Evolutionary conservation across 2,113 vertebrate genomes (phyloP).

Genomic region (Protobothrops flavoviridis): DNA sequence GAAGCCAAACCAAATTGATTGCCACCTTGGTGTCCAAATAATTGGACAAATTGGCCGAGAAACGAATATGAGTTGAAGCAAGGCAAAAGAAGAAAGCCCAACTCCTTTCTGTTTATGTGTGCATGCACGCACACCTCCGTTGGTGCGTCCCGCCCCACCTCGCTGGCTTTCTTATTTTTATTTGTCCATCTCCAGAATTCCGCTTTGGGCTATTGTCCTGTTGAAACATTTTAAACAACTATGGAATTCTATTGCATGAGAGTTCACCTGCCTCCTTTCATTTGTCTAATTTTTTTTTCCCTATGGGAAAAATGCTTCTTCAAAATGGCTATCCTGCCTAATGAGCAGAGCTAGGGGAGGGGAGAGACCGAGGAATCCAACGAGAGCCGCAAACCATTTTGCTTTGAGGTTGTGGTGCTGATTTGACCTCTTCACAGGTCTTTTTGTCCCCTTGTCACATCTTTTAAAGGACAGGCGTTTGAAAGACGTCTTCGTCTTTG

Average conservation of each 20-base stretch:
- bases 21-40: slow-evolving; percentile 54
- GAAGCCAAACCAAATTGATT: slow-evolving; percentile 1
- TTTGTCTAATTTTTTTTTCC: slow-evolving; percentile 37
- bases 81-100: neutral
- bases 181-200: slow-evolving; percentile 45
- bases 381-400: neutral
- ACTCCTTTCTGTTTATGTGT: neutral
- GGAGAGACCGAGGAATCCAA: neutral
- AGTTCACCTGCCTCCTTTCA: slow-evolving; percentile 50
- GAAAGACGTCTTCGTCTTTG: slow-evolving; percentile 58
- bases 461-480: slow-evolving; percentile 55
- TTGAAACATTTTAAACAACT: neutral
- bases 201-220: slow-evolving; percentile 38
- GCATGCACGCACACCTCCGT: slow-evolving; percentile 22
- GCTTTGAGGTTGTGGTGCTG: slow-evolving; percentile 27
- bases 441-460: slow-evolving; percentile 60
- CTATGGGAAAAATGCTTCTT: slow-evolving; percentile 50
- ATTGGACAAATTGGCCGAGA: slow-evolving; percentile 65
- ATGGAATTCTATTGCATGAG: slow-evolving; percentile 27
- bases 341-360: slow-evolving; percentile 46
- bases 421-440: slow-evolving; percentile 46
- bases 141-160: slow-evolving; percentile 40
- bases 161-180: neutral
- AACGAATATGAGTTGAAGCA: rapidly evolving
- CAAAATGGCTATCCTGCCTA: slow-evolving; percentile 47